Conservation (phyloP, 1,140 invertebrate genomes). For the Druon quercuslanigerum region DNA sequence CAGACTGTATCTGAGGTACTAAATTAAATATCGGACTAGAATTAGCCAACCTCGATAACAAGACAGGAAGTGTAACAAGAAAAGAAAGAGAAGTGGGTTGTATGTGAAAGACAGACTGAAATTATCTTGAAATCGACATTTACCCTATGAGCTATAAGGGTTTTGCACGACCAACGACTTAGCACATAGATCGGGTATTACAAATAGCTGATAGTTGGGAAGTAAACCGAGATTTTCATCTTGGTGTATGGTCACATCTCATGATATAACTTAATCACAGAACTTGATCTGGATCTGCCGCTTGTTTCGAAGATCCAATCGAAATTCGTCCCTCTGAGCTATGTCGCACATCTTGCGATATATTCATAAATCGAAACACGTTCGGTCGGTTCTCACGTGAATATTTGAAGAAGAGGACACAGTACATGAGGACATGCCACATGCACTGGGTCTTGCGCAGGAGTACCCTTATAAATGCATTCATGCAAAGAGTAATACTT, state of each 20-base stretch:
- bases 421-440: slow-evolving; percentile 45
- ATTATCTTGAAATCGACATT: too few species aligned
- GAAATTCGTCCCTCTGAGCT: slow-evolving; percentile 1
- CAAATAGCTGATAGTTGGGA: too few species aligned
- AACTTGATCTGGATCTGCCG: slow-evolving; percentile 11
- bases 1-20: too few species aligned
- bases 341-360: slow-evolving; percentile 8
- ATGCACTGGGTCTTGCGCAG: slow-evolving; percentile 42
- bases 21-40: too few species aligned
- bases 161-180: too few species aligned
- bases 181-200: too few species aligned
- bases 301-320: slow-evolving; percentile 15
- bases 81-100: too few species aligned
- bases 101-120: too few species aligned
- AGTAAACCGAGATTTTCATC: too few species aligned
- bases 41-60: too few species aligned
- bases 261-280: slow-evolving; percentile 3
- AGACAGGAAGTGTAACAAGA: too few species aligned
- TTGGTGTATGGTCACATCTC: background rate
- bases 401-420: slow-evolving; percentile 53
- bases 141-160: too few species aligned
- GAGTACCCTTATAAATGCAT: slow-evolving; percentile 49
- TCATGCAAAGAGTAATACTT: slow-evolving; percentile 60
- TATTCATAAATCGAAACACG: background rate
- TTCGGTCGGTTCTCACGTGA: slow-evolving; percentile 52